Conservation (phyloP, 2,888 invertebrate genomes). For the Plagodis pulveraria region DNA sequence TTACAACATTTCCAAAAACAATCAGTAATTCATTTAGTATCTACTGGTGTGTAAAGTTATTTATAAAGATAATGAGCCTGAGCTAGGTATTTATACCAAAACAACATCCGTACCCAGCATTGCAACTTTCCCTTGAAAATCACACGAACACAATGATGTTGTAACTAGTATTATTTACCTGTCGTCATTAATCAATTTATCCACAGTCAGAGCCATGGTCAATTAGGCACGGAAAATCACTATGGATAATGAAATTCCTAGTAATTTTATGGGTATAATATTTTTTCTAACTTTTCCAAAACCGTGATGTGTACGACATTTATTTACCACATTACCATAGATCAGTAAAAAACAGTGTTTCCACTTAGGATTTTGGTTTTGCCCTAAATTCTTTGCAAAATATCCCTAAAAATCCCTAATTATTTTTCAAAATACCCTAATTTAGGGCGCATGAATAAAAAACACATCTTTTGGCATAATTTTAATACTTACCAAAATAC, state of each 20-base stretch:
- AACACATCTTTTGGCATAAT: too few relatives aligned
- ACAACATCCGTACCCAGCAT: constrained; percentile 19
- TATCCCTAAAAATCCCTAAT: too few relatives aligned
- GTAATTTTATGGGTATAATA: constrained; percentile 43
- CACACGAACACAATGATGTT: constrained; percentile 41
- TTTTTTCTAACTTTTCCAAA: constrained; percentile 55
- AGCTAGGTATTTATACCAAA: constrained; percentile 6
- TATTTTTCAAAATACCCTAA: too few relatives aligned
- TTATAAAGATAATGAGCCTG: too few relatives aligned
- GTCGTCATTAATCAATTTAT: constrained; percentile 75
- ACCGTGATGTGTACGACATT: constrained; percentile 51
- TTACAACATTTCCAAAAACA: too few relatives aligned
- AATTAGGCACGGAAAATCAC: constrained; percentile 22
- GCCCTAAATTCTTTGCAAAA: too few relatives aligned
- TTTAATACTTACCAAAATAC: too few relatives aligned
- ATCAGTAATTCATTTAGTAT: too few relatives aligned
- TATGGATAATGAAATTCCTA: constrained; percentile 26
- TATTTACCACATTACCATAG: constrained; percentile 9
- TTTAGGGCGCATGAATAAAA: too few relatives aligned
- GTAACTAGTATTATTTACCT: constrained; percentile 57
- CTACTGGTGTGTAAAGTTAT: too few relatives aligned
- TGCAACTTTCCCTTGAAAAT: constrained; percentile 65
- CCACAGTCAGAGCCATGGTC: constrained; percentile 72
- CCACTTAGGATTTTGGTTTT: too few relatives aligned
- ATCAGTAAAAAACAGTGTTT: neutral